Evolutionary conservation across 2,113 vertebrate species (phyloP), one percentile per base, ranked within the genome.

Genomic region (Burhinus oedicnemus): DNA sequence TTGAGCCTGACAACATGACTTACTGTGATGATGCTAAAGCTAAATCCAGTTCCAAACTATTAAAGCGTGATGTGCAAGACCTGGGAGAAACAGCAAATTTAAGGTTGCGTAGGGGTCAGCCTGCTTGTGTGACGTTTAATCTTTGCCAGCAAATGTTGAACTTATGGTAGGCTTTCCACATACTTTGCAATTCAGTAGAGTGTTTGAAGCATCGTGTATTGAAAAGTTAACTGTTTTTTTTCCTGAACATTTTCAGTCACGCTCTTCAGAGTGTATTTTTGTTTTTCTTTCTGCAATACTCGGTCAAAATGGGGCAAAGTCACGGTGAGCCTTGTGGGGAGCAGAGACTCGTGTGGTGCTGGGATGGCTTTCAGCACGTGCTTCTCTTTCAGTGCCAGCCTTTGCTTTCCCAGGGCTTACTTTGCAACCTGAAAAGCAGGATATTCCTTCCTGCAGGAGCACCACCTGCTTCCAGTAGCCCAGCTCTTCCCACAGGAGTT

Each of bases 311-410:
- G 57, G 26, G 0, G 49, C 49, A 47, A 52, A 83, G 68, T 77
- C 52, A 9, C 0, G 0, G 42, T 1, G 6, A 70, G 55, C 32
- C 44, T 58, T 66, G 19, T 54, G 44, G 80, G 70, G 47, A 27
- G 16, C 40, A 22, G 85, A 51, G 72, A 8, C 38, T 79, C 62
- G 20, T 3, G 4, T 10, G 36, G 26, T 77, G 62, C 70, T 69
- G 61, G 26, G 74, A 7, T 69, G 66, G 58, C 30, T 84, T 44
- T 36, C 27, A 15, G 61, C 27, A 3, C 12, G 38, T 85, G 42
- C 52, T 91, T 70, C 38, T 47, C 84, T 87, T 82, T 34, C 79
- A 42, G 25, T 40, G 66, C 49, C 77, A 88, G 79, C 23, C 66
- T 4, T 60, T 88, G 52, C 74, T 71, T 70, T 81, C 81, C 90